Evolutionary conservation across 2,797 vertebrate species (phyloP).

Genomic region (Gephyroberyx darwinii): DNA sequence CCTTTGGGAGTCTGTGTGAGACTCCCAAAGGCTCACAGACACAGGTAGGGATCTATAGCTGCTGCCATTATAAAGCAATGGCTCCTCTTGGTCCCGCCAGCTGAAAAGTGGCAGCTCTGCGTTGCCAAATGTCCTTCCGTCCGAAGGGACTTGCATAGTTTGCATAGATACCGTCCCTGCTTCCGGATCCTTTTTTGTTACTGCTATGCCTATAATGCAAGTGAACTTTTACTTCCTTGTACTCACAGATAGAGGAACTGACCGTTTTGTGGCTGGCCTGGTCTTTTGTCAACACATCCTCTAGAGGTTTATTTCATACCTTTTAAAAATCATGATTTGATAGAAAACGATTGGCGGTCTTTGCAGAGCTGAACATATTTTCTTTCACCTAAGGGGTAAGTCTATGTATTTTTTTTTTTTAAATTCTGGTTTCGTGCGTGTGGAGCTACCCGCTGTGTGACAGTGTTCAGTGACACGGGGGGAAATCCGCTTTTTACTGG

Average conservation of each 20-base stretch:
- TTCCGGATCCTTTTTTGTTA: conserved; percentile 76
- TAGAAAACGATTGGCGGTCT: conserved; percentile 17
- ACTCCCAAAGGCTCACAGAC: too few relatives aligned
- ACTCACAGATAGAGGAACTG: conserved; percentile 84
- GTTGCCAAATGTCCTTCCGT: neutral
- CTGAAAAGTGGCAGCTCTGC: neutral
- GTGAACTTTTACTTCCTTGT: conserved; percentile 85
- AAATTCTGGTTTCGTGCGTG: too few relatives aligned
- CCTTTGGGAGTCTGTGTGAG: too few relatives aligned
- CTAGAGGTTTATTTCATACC: conserved; percentile 38
- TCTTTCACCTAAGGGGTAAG: conserved; percentile 64
- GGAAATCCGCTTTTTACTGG: conserved; percentile 52
- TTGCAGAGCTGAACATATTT: conserved; percentile 9
- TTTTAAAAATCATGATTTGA: conserved; percentile 61
- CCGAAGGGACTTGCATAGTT: conserved; percentile 63
- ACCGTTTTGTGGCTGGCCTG: conserved; percentile 65
- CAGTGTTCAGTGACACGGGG: conserved; percentile 1
- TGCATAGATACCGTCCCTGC: conserved; percentile 81
- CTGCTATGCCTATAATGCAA: conserved; percentile 71
- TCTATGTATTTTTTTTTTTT: conserved; percentile 6
- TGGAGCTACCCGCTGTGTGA: neutral
- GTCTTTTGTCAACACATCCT: conserved; percentile 51
- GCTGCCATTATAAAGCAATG: neutral
- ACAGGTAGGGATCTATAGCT: too few relatives aligned
- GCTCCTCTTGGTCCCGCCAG: neutral